These are phyloP conservation scores for Drosophila ananassae DNA, from an alignment of 1,140 invertebrate genomes.

Conservation along the genomic window DNA sequence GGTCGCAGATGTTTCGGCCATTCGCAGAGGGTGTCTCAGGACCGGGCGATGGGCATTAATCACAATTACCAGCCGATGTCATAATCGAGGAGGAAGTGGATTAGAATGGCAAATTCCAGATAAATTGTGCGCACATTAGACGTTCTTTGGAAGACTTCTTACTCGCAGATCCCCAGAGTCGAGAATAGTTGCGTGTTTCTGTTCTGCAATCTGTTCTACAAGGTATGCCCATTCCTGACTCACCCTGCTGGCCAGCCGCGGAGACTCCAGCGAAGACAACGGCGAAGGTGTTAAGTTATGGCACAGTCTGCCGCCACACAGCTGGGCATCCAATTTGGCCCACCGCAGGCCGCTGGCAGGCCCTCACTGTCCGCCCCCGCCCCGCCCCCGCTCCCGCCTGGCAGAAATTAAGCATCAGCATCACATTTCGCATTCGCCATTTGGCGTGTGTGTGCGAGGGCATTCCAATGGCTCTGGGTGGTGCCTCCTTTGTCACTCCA, in stretches of 20 bases:
- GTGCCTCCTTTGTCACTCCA: constrained; percentile 37
- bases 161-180: too few species aligned
- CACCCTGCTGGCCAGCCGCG: constrained; percentile 33
- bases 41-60: constrained; percentile 23
- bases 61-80: constrained; percentile 52
- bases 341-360: constrained; percentile 27
- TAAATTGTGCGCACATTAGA: too few species aligned
- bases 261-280: constrained; percentile 56
- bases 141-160: too few species aligned
- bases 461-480: constrained; percentile 66
- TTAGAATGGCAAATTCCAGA: constrained; percentile 2
- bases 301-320: constrained; percentile 70
- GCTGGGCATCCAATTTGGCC: constrained; percentile 79
- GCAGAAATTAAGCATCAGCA: constrained; percentile 73
- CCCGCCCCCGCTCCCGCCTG: constrained; percentile 30
- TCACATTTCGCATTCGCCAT: constrained; percentile 69
- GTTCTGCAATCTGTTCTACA: not conserved
- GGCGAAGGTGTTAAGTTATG: constrained; percentile 81
- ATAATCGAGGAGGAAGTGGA: constrained; percentile 16
- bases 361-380: constrained; percentile 28
- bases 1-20: constrained; percentile 44
- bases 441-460: constrained; percentile 36
- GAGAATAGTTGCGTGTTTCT: too few species aligned
- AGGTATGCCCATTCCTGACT: not conserved
- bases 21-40: constrained; percentile 38